Evolutionary conservation across 2,113 vertebrate genomes (phyloP).

Genomic region (Charadrius vociferus): DNA sequence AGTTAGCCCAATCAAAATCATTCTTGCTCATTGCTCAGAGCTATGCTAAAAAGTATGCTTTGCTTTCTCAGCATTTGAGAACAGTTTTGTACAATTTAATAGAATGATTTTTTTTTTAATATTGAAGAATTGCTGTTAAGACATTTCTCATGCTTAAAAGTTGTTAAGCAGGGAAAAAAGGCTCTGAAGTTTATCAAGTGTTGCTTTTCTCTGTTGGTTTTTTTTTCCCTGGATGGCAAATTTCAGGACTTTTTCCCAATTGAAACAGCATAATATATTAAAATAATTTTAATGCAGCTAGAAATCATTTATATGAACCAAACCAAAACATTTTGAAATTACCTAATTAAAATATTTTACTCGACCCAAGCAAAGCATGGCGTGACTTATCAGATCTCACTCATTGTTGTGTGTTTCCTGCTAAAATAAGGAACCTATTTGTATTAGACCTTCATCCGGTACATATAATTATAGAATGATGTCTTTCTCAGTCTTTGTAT

Average conservation of each 20-base stretch:
- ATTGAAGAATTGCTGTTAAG: neutral
- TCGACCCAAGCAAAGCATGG: neutral
- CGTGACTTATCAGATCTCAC: slow-evolving; percentile 18
- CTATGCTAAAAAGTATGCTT: neutral
- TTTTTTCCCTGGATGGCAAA: neutral
- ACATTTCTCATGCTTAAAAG: neutral
- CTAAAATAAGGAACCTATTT: slow-evolving; percentile 33
- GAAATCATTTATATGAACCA: neutral
- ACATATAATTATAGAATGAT: slow-evolving; percentile 10
- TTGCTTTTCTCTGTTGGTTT: neutral
- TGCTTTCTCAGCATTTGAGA: neutral
- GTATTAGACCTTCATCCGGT: slow-evolving; percentile 38
- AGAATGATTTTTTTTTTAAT: neutral
- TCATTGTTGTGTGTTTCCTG: slow-evolving; percentile 62
- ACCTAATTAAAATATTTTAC: slow-evolving; percentile 20
- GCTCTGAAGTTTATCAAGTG: neutral
- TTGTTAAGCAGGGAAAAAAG: accelerated
- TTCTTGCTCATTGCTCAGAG: neutral
- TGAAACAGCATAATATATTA: neutral
- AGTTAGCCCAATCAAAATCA: neutral
- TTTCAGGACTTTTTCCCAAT: neutral
- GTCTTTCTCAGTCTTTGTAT: slow-evolving; percentile 1
- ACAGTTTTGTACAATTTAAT: neutral
- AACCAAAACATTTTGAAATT: neutral
- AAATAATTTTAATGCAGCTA: neutral